Percentiles rank a stretch among this genome's conserved stretches.
phyloP scores from a whole-genome alignment of 2,113 vertebrate genomes.

The Thamnophis sirtalis region DNA sequence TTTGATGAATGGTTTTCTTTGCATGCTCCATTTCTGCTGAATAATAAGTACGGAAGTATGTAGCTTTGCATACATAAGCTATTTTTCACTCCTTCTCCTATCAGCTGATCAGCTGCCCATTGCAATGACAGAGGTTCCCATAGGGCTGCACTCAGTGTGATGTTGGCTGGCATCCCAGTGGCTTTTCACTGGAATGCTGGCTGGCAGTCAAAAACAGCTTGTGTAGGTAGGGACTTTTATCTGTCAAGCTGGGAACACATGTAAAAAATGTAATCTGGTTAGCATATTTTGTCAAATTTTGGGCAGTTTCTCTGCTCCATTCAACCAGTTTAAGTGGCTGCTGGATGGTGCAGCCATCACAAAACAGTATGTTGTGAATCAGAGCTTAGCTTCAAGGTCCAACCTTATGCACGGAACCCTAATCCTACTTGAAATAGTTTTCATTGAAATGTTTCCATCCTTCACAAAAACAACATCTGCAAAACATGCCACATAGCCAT shows the following conservation, averaged over 20 bases:
- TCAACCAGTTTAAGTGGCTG: not conserved
- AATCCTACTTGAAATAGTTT: constrained; percentile 4
- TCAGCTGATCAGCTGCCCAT: not conserved
- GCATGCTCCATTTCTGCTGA: not conserved
- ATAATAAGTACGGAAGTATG: not conserved
- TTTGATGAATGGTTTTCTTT: not conserved
- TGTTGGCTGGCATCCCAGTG: constrained; percentile 27
- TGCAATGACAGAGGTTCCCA: not conserved
- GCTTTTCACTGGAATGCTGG: constrained; percentile 20
- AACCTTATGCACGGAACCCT: not conserved
- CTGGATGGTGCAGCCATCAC: not conserved
- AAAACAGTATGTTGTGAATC: not conserved
- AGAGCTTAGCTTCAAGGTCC: not conserved
- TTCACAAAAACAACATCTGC: not conserved
- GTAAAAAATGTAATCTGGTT: constrained; percentile 5
- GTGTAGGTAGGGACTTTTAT: constrained; percentile 8
- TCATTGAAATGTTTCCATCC: not conserved
- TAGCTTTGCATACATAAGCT: not conserved
- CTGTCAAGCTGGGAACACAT: constrained; percentile 3
- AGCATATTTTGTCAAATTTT: not conserved
- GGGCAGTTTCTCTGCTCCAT: not conserved
- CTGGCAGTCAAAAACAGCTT: constrained; percentile 22
- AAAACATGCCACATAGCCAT: not conserved
- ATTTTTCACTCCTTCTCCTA: not conserved
- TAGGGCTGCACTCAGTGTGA: not conserved